phyloP scores from a whole-genome alignment of 2,113 vertebrate genomes.

The Pavo muticus region DNA sequence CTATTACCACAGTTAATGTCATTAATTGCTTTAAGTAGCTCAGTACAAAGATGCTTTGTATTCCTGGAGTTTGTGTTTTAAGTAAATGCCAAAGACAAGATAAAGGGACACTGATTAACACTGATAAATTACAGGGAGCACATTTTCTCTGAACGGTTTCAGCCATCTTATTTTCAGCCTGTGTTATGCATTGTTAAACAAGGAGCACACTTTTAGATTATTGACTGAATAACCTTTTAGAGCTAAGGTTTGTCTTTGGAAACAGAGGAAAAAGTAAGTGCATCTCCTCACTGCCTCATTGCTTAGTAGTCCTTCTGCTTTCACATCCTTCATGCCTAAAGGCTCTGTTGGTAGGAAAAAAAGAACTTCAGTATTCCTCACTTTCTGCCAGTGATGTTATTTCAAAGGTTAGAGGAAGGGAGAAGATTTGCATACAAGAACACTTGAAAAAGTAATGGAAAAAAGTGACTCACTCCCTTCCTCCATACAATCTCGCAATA shows the following conservation, averaged over 20 bases:
- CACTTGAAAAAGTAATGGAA: neutral
- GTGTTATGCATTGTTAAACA: neutral
- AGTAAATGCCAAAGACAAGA: constrained; percentile 8
- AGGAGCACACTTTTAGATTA: neutral
- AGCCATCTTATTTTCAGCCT: neutral
- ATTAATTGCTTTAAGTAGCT: neutral
- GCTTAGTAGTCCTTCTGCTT: constrained; percentile 28
- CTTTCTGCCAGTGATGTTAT: constrained; percentile 41
- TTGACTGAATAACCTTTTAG: constrained; percentile 7
- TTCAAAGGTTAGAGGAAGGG: constrained; percentile 29
- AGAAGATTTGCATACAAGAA: constrained; percentile 30
- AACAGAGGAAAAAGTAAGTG: constrained; percentile 3
- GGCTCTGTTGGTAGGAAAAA: neutral
- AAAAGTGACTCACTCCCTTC: neutral
- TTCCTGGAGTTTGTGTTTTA: neutral
- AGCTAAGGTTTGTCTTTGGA: constrained; percentile 25
- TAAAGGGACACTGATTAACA: neutral
- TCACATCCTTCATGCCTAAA: constrained; percentile 24
- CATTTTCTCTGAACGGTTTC: neutral
- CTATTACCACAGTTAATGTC: neutral
- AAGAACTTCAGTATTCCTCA: constrained; percentile 8
- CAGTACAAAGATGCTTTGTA: neutral
- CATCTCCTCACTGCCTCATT: constrained; percentile 47
- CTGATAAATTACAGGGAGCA: neutral
- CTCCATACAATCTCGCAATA: neutral